A percentile compares a stretch with the other conserved stretches of the same genome.
Evolutionary conservation across 2,797 vertebrate genomes (phyloP).

Genomic region (Poeciliopsis turneri): DNA sequence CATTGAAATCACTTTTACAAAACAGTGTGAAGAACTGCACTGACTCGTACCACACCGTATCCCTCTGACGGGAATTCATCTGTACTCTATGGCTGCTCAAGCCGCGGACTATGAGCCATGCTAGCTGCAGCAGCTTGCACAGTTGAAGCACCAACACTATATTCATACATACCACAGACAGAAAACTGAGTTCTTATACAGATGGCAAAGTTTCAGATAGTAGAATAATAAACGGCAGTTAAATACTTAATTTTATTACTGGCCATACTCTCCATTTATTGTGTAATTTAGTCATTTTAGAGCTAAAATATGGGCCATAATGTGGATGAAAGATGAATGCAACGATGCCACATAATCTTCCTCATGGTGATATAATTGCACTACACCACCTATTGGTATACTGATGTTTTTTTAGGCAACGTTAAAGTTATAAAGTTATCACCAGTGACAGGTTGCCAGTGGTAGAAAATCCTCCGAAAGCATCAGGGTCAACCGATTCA

Average conservation of each 20-base stretch:
- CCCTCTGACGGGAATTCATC: neutral
- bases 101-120: neutral
- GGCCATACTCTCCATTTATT: neutral
- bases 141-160: constrained; percentile 64
- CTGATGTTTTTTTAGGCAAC: neutral
- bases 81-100: neutral
- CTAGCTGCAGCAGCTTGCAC: constrained; percentile 29
- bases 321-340: neutral
- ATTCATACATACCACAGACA: constrained; percentile 1
- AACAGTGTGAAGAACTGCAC: too few species aligned
- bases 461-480: neutral
- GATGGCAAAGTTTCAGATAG: neutral
- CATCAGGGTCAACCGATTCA: neutral
- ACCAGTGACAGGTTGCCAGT: neutral
- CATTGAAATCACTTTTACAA: too few species aligned
- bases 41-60: neutral
- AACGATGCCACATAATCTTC: neutral
- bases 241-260: neutral
- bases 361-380: neutral
- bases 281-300: neutral
- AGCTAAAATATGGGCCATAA: neutral
- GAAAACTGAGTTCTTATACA: neutral
- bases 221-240: neutral
- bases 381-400: neutral
- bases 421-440: neutral